Evolutionary conservation across 2,888 invertebrate genomes (phyloP).

Genomic region (Boloria selene): DNA sequence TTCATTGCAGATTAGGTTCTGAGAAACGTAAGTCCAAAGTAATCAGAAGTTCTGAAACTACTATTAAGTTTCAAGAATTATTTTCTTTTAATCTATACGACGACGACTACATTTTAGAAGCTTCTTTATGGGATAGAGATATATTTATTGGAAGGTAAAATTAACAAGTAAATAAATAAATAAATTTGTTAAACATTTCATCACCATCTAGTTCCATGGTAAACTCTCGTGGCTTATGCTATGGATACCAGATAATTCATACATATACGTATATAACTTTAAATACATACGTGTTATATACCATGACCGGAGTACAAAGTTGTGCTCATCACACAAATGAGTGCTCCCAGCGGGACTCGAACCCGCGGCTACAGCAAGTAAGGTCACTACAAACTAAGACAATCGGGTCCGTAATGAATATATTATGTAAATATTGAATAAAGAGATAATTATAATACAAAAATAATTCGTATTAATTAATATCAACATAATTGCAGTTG

Average conservation of each 20-base stretch:
- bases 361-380: too few species aligned
- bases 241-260: too few species aligned
- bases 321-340: too few species aligned
- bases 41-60: conserved; percentile 79
- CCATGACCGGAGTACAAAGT: too few species aligned
- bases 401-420: too few species aligned
- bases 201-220: too few species aligned
- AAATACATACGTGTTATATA: too few species aligned
- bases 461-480: background rate
- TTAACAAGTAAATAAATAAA: background rate
- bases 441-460: background rate
- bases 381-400: too few species aligned
- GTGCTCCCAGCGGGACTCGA: too few species aligned
- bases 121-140: conserved; percentile 93
- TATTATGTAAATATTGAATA: too few species aligned
- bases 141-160: conserved; percentile 77
- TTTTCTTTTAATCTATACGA: conserved; percentile 97
- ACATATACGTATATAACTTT: too few species aligned
- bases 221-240: too few species aligned
- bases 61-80: conserved; percentile 95
- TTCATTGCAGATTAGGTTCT: conserved; percentile 87
- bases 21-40: conserved; percentile 97
- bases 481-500: conserved; percentile 65
- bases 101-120: conserved; percentile 93
- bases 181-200: background rate